Evolutionary conservation across 2,888 invertebrate species (phyloP).

Genomic region (Coelogynopora nodosa): DNA sequence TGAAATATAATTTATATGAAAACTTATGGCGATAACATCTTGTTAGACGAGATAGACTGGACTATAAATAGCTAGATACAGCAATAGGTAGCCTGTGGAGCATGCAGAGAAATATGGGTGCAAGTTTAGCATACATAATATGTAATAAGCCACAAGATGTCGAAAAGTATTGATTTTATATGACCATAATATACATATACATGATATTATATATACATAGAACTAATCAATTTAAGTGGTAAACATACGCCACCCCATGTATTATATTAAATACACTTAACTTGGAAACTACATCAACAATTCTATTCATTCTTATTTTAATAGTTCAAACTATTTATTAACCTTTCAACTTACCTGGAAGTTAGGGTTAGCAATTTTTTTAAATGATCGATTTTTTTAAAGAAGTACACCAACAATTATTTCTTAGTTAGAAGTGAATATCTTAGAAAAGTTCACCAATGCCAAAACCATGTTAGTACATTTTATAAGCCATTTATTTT

Average conservation of each 20-base stretch:
- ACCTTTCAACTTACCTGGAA: not conserved
- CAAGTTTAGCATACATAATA: too few relatives aligned
- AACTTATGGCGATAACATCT: too few relatives aligned
- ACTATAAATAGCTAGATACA: too few relatives aligned
- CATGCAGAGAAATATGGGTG: too few relatives aligned
- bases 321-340: constrained; percentile 9
- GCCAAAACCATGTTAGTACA: too few relatives aligned
- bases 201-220: not conserved
- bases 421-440: too few relatives aligned
- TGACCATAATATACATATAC: not conserved
- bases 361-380: constrained; percentile 25
- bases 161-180: not conserved
- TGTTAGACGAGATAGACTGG: too few relatives aligned
- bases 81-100: too few relatives aligned
- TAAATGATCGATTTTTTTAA: too few relatives aligned
- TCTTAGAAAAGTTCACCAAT: too few relatives aligned
- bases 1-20: constrained; percentile 13
- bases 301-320: not conserved
- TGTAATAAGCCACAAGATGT: not conserved
- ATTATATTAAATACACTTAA: constrained; percentile 16
- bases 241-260: not conserved
- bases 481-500: too few relatives aligned
- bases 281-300: constrained; percentile 13
- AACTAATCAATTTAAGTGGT: not conserved
- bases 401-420: too few relatives aligned